Evolutionary conservation across 2,888 invertebrate species (phyloP).

Genomic region (Phortica okadai): DNA sequence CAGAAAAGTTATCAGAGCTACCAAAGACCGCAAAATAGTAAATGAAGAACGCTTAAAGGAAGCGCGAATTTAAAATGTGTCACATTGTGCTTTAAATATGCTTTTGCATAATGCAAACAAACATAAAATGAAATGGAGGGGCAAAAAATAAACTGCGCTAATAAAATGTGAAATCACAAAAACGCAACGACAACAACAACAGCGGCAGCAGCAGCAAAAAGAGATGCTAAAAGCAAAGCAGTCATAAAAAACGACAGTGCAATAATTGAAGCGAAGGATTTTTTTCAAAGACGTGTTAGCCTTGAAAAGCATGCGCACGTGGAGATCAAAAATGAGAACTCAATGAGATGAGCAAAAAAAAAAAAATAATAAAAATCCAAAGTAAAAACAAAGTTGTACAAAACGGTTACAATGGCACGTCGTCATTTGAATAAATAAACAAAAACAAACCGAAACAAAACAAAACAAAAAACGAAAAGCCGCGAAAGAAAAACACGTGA

Average conservation of each 20-base stretch:
- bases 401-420: constrained; percentile 14
- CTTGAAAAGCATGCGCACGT: constrained; percentile 15
- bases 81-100: too few relatives aligned
- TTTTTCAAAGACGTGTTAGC: background rate
- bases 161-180: background rate
- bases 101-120: too few relatives aligned
- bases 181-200: background rate
- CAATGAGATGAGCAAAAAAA: background rate
- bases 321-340: background rate
- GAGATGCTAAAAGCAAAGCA: background rate
- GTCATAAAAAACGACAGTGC: constrained; percentile 13
- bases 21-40: too few relatives aligned
- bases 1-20: too few relatives aligned
- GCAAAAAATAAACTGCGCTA: too few relatives aligned
- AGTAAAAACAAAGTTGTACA: background rate
- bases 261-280: constrained; percentile 7
- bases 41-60: too few relatives aligned
- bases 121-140: too few relatives aligned
- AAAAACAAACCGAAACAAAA: background rate
- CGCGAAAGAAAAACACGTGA: constrained; percentile 52
- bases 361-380: background rate
- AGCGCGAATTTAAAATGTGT: too few relatives aligned
- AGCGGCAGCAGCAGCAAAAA: background rate
- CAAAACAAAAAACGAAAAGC: constrained; percentile 17
- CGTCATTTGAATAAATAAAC: constrained; percentile 30